Conservation (phyloP, 2,888 invertebrate genomes). For the Eueremaeus valkanovi region DNA sequence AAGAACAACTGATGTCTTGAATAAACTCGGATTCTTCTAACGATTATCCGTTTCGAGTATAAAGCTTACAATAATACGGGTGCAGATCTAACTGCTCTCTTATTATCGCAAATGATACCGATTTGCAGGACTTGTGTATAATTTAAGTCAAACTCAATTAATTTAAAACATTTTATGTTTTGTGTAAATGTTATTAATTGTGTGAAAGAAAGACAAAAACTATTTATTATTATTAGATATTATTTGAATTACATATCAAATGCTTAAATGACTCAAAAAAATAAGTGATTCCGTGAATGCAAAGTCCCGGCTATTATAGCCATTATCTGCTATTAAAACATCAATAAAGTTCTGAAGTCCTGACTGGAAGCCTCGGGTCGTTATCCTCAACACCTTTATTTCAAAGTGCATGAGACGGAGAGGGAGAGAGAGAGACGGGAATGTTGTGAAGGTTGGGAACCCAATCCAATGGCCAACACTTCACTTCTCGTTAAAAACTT, state of each 20-base stretch:
- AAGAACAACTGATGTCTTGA: slow-evolving; percentile 66
- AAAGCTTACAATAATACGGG: not conserved
- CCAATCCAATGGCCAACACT: not conserved
- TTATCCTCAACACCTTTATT: slow-evolving; percentile 30
- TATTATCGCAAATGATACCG: not conserved
- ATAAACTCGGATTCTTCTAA: slow-evolving; percentile 63
- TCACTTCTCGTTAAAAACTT: not conserved
- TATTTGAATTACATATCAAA: not conserved
- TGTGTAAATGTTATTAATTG: not conserved
- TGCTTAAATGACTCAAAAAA: not conserved
- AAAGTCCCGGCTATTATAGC: slow-evolving; percentile 1
- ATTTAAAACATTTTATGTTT: not conserved
- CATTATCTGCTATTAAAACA: not conserved
- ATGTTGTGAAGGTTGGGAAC: not conserved
- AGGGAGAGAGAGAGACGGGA: not conserved
- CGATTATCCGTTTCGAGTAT: not conserved
- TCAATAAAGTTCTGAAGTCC: not conserved
- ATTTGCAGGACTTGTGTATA: not conserved
- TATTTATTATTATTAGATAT: not conserved
- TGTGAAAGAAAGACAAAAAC: not conserved
- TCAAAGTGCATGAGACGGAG: not conserved
- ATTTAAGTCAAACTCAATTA: not conserved
- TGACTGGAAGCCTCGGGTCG: not conserved
- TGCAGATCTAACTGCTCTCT: not conserved
- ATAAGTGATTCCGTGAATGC: not conserved